Base-by-base conservation (phyloP, 1,140 invertebrate genomes). In the Drosophila pectinifera region DNA sequence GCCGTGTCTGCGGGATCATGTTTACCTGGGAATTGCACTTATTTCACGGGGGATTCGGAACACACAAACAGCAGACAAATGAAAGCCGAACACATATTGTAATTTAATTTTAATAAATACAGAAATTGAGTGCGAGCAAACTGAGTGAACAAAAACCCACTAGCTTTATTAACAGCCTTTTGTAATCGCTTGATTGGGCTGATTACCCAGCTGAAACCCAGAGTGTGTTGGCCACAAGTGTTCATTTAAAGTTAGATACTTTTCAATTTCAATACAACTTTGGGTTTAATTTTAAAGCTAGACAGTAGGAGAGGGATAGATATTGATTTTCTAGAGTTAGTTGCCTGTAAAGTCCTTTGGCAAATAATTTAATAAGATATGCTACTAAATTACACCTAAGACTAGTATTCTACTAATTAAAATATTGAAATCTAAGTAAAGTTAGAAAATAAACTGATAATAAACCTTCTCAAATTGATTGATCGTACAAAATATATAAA, bases 1-100 rank as follows among this genome's bases (percentile, higher is more conserved):
- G 28, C 36, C 59, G 45, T 28, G 20, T 68, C 64, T 49, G 36
- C 14, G 59, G 13, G 59, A 65, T 65, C 43, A 42, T 65, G 61
- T 68, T 68, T 65, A 20, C 51, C 65, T 20, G 34, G 45, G 4
- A 65, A 26, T 11, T 41, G 58, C 7, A 59, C n/a, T 28, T 24
- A 31, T 46, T 24, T 42, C 20, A 41, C 11, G 14, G 20, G 57
- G 20, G 8, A 36, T 10, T 20, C 34, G 31, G 59, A 49, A 22
- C 31, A 24, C 22, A 18, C 31, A n/a, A 38, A 48, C 38, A 39
- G 43, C 11, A 16, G 18, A 10, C 45, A 64, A 36, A 34, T 42
- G 26, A 65, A 20, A 26, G 38, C 38, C 53, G 18, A 8, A n/a
- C 49, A 63, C n/a, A 42, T 42, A 43, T 24, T 39, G 59, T 59